Base-by-base conservation (phyloP, 2,888 invertebrate genomes). In the Tuberolachnus salignus region DNA sequence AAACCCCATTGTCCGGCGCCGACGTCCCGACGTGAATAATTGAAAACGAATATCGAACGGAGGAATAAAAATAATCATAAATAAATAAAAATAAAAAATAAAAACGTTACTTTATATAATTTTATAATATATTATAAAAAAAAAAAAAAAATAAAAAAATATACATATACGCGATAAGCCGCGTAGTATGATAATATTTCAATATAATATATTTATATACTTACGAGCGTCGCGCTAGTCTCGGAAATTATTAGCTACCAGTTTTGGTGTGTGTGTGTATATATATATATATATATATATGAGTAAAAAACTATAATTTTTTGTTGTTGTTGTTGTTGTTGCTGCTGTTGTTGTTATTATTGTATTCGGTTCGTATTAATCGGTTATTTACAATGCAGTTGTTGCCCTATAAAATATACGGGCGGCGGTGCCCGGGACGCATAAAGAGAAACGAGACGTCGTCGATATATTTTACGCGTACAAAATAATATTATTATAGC, bases 341-440 rank as follows among this genome's bases (percentile, higher is more conserved):
- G 10, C 64, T 46, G 55, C 55, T 46, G 26, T 57, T 66, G 19
- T 34, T 34, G 6, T 34, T 34, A 34, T 34, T 34, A 66, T 46
- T 23, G n/a, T 34, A 4, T 66, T 75, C 26, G 57, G n/a, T 57
- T 57, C 26, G 26, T 61, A 66, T 64, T 75, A 75, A 75, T 75
- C 75, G 75, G 75, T 75, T 75, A 75, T 75, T 75, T 75, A 75
- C 75, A 75, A 75, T 57, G 75, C 75, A 55, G 75, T 75, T 75
- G 75, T 75, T 57, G 66, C 75, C 66, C 66, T 55, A 75, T 75
- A 75, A 75, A 72, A 34, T 72, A 75, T 46, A 34, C 34, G 3
- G 34, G 34, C 49, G 46, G 21, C 13, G 19, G 26, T 23, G 3
- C 23, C 42, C 64, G 64, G 16, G 21, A 16, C 9, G 64, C n/a